Percentiles rank a stretch among this genome's conserved stretches.
These are phyloP conservation scores for Eudemis profundana DNA, from an alignment of 2,888 invertebrate genomes.

Conservation along the genomic window DNA sequence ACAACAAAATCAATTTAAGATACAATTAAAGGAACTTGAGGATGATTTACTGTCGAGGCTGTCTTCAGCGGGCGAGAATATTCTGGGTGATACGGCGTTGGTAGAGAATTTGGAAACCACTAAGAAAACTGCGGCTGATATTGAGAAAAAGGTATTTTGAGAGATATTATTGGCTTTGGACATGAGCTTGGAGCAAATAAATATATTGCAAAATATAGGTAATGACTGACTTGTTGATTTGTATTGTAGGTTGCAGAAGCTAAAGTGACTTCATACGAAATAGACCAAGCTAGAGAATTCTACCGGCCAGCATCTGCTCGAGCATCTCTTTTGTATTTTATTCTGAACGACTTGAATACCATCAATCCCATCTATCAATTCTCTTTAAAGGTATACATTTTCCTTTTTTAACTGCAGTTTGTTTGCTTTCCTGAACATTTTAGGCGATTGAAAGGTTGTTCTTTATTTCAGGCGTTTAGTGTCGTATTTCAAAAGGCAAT, in stretches of 20 bases:
- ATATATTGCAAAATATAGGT: background rate
- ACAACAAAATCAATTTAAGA: slow-evolving; percentile 98
- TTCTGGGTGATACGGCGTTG: slow-evolving; percentile 96
- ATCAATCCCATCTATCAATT: slow-evolving; percentile 99
- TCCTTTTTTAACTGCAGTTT: too few relatives aligned
- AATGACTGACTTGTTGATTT: background rate
- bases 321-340: slow-evolving; percentile 97
- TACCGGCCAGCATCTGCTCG: slow-evolving; percentile 95
- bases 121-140: slow-evolving; percentile 97
- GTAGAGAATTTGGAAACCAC: slow-evolving; percentile 98
- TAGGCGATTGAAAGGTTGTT: background rate
- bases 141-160: slow-evolving; percentile 91
- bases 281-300: slow-evolving; percentile 96
- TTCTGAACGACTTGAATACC: slow-evolving; percentile 96
- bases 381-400: slow-evolving; percentile 91
- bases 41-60: slow-evolving; percentile 95
- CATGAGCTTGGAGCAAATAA: too few relatives aligned
- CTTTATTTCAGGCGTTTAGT: slow-evolving; percentile 93
- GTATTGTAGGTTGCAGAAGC: slow-evolving; percentile 91
- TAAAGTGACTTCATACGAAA: slow-evolving; percentile 95
- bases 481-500: slow-evolving; percentile 99
- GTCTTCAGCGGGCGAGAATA: slow-evolving; percentile 96
- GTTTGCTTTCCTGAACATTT: background rate
- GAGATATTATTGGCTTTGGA: too few relatives aligned
- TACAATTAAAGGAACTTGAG: slow-evolving; percentile 95